Percentiles rank a stretch among this genome's conserved stretches.
phyloP scores from a whole-genome alignment of 2,888 invertebrate species.

The Anoplius nigerrimus region DNA sequence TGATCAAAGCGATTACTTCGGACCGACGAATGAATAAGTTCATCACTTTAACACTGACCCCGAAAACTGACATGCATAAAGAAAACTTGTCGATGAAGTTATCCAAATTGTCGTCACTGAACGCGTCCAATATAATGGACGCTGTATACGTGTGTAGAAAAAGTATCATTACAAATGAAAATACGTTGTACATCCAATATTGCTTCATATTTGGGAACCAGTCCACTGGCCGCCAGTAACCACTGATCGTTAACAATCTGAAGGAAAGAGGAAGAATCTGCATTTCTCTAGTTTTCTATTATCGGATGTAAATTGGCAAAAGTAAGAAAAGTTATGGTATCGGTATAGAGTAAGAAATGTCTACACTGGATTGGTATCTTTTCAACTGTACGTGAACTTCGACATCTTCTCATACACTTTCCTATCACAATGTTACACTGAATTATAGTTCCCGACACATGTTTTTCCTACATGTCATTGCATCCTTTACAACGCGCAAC shows the following conservation, averaged over 20 bases:
- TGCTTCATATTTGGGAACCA: conserved; percentile 32
- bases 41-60: conserved; percentile 48
- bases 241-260: conserved; percentile 34
- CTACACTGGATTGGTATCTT: no score
- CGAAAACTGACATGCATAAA: conserved; percentile 46
- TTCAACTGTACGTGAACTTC: no score
- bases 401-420: no score
- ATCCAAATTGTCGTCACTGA: conserved; percentile 30
- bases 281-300: neutral
- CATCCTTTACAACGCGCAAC: no score
- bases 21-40: conserved; percentile 42
- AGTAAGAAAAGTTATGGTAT: no score
- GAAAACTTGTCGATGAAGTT: conserved; percentile 47
- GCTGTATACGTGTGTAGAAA: conserved; percentile 30
- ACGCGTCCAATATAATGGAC: conserved; percentile 30
- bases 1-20: conserved; percentile 31
- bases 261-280: conserved; percentile 35
- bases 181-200: conserved; percentile 38
- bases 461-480: no score
- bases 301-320: no score
- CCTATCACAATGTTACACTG: no score
- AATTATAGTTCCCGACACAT: no score
- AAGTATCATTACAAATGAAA: conserved; percentile 34
- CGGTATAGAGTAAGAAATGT: no score
- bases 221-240: conserved; percentile 43